These are phyloP conservation scores for Endotricha flammealis DNA, from an alignment of 2,888 invertebrate genomes.

Conservation along the genomic window DNA sequence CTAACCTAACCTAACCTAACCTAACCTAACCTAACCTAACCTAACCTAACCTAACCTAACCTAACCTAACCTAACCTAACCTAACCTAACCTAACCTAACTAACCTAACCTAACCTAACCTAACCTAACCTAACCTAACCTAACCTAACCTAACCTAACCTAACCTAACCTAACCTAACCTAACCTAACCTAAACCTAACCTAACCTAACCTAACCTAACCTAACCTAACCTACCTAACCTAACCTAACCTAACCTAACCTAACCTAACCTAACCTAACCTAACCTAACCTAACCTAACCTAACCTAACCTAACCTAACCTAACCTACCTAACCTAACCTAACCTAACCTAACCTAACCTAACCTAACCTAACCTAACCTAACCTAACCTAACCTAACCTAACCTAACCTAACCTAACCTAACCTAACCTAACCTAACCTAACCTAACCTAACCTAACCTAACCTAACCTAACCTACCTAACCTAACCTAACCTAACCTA, in stretches of 20 bases:
- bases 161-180: not conserved
- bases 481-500: not conserved
- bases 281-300: not conserved
- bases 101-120: not conserved
- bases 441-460: not conserved
- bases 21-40: not conserved
- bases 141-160: not conserved
- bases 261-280: not conserved
- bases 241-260: not conserved
- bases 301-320: not conserved
- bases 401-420: not conserved
- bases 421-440: not conserved
- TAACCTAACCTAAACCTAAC: no score
- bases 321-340: no score
- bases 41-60: not conserved
- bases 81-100: not conserved
- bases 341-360: not conserved
- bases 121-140: not conserved
- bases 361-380: not conserved
- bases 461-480: no score
- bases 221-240: no score
- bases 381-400: not conserved
- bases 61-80: not conserved
- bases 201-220: no score
- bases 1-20: not conserved